phyloP scores from a whole-genome alignment of 2,888 invertebrate species.

The Drosophila gaucha region DNA sequence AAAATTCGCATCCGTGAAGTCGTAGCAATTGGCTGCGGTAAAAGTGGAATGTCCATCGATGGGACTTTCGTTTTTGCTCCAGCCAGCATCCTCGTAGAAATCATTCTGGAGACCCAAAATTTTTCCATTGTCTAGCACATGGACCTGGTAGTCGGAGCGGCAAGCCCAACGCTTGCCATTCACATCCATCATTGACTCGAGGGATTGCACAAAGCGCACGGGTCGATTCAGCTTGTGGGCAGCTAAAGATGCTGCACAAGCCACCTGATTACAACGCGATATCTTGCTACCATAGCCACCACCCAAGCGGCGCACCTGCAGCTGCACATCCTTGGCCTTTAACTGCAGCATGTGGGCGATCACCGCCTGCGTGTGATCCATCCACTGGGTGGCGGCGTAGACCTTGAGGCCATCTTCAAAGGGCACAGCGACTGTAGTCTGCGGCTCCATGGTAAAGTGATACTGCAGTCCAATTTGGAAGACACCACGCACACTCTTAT shows the following conservation, averaged over 20 bases:
- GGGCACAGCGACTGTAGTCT: conserved; percentile 88
- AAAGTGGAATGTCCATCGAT: conserved; percentile 73
- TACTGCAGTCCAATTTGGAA: conserved; percentile 88
- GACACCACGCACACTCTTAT: conserved; percentile 84
- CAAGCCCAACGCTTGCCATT: conserved; percentile 89
- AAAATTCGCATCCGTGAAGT: conserved; percentile 87
- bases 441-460: conserved; percentile 91
- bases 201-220: conserved; percentile 89
- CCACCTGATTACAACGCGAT: conserved; percentile 86
- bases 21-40: conserved; percentile 87
- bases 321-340: conserved; percentile 88
- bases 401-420: conserved; percentile 90
- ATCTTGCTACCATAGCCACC: conserved; percentile 93
- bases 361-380: conserved; percentile 87
- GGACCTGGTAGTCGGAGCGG: conserved; percentile 88
- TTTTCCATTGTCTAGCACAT: conserved; percentile 87
- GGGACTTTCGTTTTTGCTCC: conserved; percentile 86
- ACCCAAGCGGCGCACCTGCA: conserved; percentile 90
- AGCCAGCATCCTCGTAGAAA: conserved; percentile 87
- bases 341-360: conserved; percentile 87
- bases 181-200: conserved; percentile 90
- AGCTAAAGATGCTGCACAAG: conserved; percentile 89
- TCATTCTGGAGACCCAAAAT: conserved; percentile 88
- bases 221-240: conserved; percentile 87
- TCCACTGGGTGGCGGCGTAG: conserved; percentile 88